Conservation (phyloP, 2,797 vertebrate species). For the Phyllotis vaccarum region DNA sequence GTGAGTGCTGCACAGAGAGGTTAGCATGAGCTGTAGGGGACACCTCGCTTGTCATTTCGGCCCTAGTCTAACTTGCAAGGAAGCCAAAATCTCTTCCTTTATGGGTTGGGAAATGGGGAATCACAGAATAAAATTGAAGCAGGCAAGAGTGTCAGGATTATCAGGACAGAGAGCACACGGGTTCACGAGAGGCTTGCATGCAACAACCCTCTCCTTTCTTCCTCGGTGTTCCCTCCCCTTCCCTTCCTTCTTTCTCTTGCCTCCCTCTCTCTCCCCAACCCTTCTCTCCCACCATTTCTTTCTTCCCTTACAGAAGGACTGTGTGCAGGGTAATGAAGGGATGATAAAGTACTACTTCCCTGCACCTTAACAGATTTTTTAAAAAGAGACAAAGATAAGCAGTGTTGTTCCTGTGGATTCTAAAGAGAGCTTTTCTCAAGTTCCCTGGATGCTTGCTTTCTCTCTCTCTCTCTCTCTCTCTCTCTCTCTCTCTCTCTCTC, state of each 20-base stretch:
- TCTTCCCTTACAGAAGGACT: slow-evolving; percentile 28
- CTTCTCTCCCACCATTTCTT: slow-evolving; percentile 53
- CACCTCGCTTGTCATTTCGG: neutral
- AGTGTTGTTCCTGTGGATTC: no score
- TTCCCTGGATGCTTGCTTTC: neutral
- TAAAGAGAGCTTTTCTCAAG: neutral
- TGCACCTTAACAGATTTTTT: slow-evolving; percentile 51
- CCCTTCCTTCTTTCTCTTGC: neutral
- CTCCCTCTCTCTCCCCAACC: no score
- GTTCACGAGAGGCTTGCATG: neutral
- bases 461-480: neutral
- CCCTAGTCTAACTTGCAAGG: neutral
- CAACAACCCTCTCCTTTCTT: neutral
- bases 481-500: neutral
- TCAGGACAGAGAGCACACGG: neutral
- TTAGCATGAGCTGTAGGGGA: neutral
- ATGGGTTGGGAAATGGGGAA: neutral
- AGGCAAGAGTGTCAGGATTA: neutral
- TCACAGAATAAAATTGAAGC: neutral
- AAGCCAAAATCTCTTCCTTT: slow-evolving; percentile 11
- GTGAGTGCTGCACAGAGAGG: neutral
- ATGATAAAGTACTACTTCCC: slow-evolving; percentile 66
- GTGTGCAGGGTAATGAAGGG: slow-evolving; percentile 40
- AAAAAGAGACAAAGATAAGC: neutral
- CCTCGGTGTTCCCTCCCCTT: neutral